These are phyloP conservation scores for Drosophila sechellia DNA, from an alignment of 1,140 invertebrate genomes.

Conservation along the genomic window DNA sequence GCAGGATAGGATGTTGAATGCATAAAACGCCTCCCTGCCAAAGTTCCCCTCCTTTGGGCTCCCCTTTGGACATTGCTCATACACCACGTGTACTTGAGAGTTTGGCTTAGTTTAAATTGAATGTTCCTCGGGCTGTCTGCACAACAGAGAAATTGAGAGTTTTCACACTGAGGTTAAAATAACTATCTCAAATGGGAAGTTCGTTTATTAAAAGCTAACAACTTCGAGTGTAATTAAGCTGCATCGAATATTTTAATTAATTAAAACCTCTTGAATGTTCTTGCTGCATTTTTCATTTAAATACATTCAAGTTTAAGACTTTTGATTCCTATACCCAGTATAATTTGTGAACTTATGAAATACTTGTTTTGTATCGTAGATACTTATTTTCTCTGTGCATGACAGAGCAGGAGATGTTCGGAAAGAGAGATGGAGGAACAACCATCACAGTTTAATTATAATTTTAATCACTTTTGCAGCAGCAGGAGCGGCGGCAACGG, in stretches of 20 bases:
- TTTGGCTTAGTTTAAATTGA: slow-evolving; percentile 77
- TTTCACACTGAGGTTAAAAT: slow-evolving; percentile 5
- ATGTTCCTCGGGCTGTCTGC: slow-evolving; percentile 42
- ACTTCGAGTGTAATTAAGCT: too few relatives aligned
- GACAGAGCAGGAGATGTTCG: neutral
- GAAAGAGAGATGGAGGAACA: slow-evolving; percentile 28
- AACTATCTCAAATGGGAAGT: neutral
- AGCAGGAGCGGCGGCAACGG: slow-evolving; percentile 38
- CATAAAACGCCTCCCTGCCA: slow-evolving; percentile 58
- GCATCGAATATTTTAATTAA: too few relatives aligned
- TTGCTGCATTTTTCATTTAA: too few relatives aligned
- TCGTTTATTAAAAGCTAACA: neutral
- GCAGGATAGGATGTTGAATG: slow-evolving; percentile 60
- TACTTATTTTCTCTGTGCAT: slow-evolving; percentile 15
- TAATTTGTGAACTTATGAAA: too few relatives aligned
- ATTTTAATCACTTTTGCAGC: slow-evolving; percentile 82
- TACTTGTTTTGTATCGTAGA: too few relatives aligned
- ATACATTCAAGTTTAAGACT: too few relatives aligned
- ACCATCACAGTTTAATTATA: slow-evolving; percentile 81
- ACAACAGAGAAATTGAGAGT: slow-evolving; percentile 1
- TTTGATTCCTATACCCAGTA: too few relatives aligned
- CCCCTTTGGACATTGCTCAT: slow-evolving; percentile 64
- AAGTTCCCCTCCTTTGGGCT: neutral
- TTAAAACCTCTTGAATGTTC: too few relatives aligned
- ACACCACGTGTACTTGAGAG: slow-evolving; percentile 64